Evolutionary conservation across 1,140 invertebrate genomes (phyloP), one percentile per base, ranked within the genome.

Genomic region (Drosophila kepulauana): DNA sequence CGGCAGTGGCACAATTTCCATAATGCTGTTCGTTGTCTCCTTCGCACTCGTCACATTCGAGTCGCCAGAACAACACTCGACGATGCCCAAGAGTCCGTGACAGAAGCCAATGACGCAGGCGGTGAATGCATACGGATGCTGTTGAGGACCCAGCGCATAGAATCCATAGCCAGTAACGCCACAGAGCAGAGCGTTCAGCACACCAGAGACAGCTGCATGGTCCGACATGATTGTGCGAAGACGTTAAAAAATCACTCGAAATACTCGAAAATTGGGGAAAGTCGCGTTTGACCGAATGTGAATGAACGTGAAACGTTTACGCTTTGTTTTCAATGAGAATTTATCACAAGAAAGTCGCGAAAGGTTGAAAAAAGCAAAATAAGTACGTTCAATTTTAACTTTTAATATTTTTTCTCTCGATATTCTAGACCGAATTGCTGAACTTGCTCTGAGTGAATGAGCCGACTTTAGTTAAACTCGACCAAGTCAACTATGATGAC

Each of bases 41-140:
- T 61, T 63, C 1, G 48, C 41, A 1, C 15, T 66, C 0, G 25
- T 30, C 1, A 33, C 41, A 16, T 43, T 49, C 0, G 62, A 57
- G 6, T 74, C 38, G 1, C 28, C 65, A 0, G 56, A n/a, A 3
- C 79, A 3, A 13, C 46, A 28, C 1, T 54, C 30, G 5, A 78
- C 49, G 43, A 92, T 10, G 0, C 79, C 75, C 13, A 77, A 1
- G 1, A 89, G 2, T 0, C 91, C 91, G 49, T 91, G 91, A n/a
- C 79, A 86, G 33, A 91, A 81, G 0, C 82, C 87, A n/a, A 92
- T 38, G 5, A 85, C 16, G 16, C 91, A 91, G 11, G 91, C 91
- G 5, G 72, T 51, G 49, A 92, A 92, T 2, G 79, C 87, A 46
- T 76, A 92, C 1, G 91, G 91, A 59, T 91, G 77, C 0, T 79